Base-by-base conservation (phyloP, 2,888 invertebrate genomes). In the Antheraea assamensis region DNA sequence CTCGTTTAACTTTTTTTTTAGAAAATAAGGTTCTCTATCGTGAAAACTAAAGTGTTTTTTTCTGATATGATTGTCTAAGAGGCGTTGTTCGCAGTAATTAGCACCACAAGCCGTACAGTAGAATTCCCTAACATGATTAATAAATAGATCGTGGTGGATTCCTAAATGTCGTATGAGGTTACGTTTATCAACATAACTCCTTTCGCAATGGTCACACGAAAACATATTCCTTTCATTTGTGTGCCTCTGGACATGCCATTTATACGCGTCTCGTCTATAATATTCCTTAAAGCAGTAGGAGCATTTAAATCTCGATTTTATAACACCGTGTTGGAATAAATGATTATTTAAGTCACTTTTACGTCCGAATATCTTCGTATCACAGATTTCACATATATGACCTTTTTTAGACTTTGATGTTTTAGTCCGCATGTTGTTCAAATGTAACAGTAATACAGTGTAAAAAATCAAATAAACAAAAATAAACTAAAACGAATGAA, bases 151-250 rank as follows among this genome's bases (percentile, higher is more conserved):
- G 2, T 91, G 90, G 35, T 92, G 92, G 0, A 91, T 78, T 66
- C 82, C 83, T 0, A 92, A 49, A 73, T 92, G 92, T 0, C 75
- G 74, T 0, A 90, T 81, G 2, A 92, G 75, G 72, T 90, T 92
- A 0, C 86, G 79, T 78, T 91, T 92, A 19, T 87, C 88, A 0
- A 86, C 82, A 19, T 90, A 92, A 1, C 81, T 78, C 0, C 91
- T 83, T 1, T 85, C 88, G 15, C 92, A 92, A 10, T 91, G 82
- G 30, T 92, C 91, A 15, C 92, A 92, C 0, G 80, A 76, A 70
- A 78, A 87, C 73, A 85, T 88, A 21, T 79, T 81, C 8, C 58
- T 72, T 49, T 78, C 76, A 2, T 83, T 84, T 19, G 78, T 80
- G 73, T 90, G 90, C 0, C 77, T 76, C 0, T 76, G 76, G 5